phyloP scores from a whole-genome alignment of 2,797 vertebrate genomes.

The Onychomys leucogaster region DNA sequence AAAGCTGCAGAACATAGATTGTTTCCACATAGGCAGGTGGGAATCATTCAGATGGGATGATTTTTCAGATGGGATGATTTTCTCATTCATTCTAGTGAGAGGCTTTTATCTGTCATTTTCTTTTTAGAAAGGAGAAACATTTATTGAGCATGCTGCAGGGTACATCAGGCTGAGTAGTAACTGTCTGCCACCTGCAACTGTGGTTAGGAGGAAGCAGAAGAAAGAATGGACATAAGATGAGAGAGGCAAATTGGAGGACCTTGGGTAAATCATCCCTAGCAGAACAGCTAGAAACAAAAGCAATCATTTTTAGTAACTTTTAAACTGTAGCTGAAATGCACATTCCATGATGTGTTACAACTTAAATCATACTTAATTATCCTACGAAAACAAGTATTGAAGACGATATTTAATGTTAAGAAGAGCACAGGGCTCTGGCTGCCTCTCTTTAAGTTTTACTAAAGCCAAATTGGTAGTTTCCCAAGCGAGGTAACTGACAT shows the following conservation, averaged over 20 bases:
- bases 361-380: neutral
- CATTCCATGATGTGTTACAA: neutral
- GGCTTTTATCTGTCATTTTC: neutral
- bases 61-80: neutral
- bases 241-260: neutral
- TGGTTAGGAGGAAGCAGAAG: neutral
- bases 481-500: neutral
- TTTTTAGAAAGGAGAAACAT: neutral
- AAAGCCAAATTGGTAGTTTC: neutral
- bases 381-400: neutral
- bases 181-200: neutral
- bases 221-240: neutral
- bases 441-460: neutral
- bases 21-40: neutral
- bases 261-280: neutral
- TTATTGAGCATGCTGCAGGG: neutral
- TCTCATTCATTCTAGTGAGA: slow-evolving; percentile 4
- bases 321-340: neutral
- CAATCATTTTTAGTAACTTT: neutral
- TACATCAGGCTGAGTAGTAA: neutral
- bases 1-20: neutral
- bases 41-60: neutral
- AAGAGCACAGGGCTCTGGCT: neutral
- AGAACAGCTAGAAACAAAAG: neutral
- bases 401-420: neutral